Evolutionary conservation across 2,113 vertebrate species (phyloP).

Genomic region (Rhombomys opimus): DNA sequence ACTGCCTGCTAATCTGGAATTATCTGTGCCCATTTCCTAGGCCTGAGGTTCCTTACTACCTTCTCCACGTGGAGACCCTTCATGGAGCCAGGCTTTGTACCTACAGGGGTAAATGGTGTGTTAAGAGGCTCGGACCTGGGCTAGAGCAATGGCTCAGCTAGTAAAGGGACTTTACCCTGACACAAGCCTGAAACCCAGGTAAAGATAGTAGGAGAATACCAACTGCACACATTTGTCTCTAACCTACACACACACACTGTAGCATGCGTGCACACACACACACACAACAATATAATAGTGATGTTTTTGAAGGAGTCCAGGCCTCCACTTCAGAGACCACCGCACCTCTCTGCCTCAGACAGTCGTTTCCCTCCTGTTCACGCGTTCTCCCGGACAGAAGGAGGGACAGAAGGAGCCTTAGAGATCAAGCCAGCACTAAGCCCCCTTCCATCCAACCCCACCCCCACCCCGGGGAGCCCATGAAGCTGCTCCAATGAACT

Average conservation of each 20-base stretch:
- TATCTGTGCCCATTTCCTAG: slow-evolving; percentile 48
- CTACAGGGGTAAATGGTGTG: neutral
- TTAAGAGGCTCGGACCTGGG: neutral
- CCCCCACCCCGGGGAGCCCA: no score
- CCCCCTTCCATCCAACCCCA: neutral
- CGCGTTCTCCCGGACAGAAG: neutral
- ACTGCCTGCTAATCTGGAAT: slow-evolving; percentile 37
- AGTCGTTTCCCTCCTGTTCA: accelerated
- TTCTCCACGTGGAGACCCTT: neutral
- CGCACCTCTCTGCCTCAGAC: neutral
- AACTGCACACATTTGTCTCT: neutral
- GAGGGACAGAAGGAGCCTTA: neutral
- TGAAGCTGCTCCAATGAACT: neutral
- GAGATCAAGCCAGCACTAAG: neutral
- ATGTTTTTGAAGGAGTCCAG: neutral
- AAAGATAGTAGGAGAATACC: neutral
- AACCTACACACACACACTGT: neutral
- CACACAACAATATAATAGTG: neutral
- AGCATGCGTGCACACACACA: neutral
- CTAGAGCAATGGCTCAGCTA: neutral
- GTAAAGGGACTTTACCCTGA: neutral
- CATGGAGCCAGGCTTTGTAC: neutral
- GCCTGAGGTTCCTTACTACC: neutral
- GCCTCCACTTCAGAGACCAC: neutral
- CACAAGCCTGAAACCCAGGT: neutral